phyloP scores from a whole-genome alignment of 2,113 vertebrate species.

The Zosterops borbonicus region DNA sequence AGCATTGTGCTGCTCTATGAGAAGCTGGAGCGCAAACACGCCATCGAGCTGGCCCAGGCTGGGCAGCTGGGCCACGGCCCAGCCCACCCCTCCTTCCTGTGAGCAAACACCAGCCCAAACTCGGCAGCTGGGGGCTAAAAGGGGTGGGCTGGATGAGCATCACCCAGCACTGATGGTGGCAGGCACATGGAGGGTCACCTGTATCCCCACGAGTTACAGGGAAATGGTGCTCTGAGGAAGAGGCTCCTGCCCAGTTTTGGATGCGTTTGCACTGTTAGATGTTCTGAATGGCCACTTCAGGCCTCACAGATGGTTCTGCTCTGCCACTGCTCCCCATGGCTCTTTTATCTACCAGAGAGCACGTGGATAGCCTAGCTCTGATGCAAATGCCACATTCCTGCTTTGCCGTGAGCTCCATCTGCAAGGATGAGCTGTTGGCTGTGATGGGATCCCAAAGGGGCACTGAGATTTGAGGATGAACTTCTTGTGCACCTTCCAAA shows the following conservation, averaged over 20 bases:
- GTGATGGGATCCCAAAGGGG: background rate
- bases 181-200: background rate
- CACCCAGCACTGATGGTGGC: background rate
- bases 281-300: background rate
- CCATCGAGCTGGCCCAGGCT: constrained; percentile 71
- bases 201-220: fast-evolving
- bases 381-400: background rate
- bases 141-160: background rate
- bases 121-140: background rate
- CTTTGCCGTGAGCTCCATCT: background rate
- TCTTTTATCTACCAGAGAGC: background rate
- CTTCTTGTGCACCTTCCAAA: background rate
- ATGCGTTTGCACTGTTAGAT: background rate
- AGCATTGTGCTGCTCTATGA: constrained; percentile 60
- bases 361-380: background rate
- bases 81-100: constrained; percentile 34
- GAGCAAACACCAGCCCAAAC: background rate
- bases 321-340: background rate
- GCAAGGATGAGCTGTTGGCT: background rate
- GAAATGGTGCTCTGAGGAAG: background rate
- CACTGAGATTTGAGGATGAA: background rate
- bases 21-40: constrained; percentile 76
- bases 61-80: constrained; percentile 49
- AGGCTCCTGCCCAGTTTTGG: background rate
- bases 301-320: background rate